A percentile compares a stretch with the other conserved stretches of the same genome.
Evolutionary conservation across 2,888 invertebrate genomes (phyloP).

Genomic region (Drosophila birchii): DNA sequence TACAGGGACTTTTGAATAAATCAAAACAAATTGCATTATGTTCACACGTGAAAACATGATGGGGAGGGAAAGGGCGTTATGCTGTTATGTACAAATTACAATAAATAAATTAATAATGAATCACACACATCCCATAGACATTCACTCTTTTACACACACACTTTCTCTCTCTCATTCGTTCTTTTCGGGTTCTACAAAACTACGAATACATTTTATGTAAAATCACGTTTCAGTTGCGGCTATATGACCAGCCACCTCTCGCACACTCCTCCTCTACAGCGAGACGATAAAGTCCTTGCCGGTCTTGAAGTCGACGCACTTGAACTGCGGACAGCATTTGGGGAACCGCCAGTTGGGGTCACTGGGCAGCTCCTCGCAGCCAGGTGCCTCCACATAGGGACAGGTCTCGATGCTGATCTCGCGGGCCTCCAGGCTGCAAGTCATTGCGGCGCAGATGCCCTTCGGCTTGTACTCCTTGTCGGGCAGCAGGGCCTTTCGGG

Average conservation of each 20-base stretch:
- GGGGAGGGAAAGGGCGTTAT: constrained; percentile 1
- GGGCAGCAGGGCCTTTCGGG: constrained; percentile 82
- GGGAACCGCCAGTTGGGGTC: constrained; percentile 83
- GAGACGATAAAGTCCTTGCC: constrained; percentile 83
- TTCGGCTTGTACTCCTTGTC: constrained; percentile 84
- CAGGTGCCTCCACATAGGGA: constrained; percentile 83
- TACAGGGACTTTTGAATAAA: constrained; percentile 79
- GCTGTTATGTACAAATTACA: constrained; percentile 69
- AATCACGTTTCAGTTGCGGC: constrained; percentile 63
- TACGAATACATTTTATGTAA: constrained; percentile 74
- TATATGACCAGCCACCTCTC: constrained; percentile 8
- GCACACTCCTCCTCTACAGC: constrained; percentile 58
- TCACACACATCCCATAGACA: constrained; percentile 59
- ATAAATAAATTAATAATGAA: constrained; percentile 73
- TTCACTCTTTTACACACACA: constrained; percentile 41
- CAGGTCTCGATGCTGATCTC: constrained; percentile 84
- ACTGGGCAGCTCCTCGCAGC: constrained; percentile 83
- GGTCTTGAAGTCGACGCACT: constrained; percentile 83
- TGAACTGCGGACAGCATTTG: constrained; percentile 84
- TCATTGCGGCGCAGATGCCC: constrained; percentile 84
- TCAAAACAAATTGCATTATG: constrained; percentile 67
- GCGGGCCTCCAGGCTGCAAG: constrained; percentile 81
- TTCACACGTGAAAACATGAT: constrained; percentile 63
- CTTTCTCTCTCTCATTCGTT: constrained; percentile 9
- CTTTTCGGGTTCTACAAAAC: constrained; percentile 50